A percentile compares a stretch with the other conserved stretches of the same genome.
Conservation (phyloP, 2,888 invertebrate species). For the Atherix ibis region DNA sequence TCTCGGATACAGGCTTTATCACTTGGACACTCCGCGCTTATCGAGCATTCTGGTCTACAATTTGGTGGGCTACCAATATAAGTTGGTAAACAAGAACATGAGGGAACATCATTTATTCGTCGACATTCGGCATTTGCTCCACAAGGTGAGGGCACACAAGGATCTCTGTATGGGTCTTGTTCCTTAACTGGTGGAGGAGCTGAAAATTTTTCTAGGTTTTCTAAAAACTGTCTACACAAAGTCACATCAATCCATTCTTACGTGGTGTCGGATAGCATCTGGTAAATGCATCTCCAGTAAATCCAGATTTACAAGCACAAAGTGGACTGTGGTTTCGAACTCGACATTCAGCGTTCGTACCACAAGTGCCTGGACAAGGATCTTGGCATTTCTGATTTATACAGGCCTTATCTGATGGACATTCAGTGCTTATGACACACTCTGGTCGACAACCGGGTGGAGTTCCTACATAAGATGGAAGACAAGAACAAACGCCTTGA, state of each 20-base stretch:
- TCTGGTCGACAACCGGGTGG: conserved; percentile 55
- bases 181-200: conserved; percentile 12
- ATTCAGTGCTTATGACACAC: conserved; percentile 48
- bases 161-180: conserved; percentile 35
- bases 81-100: conserved; percentile 47
- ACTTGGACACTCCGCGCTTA: conserved; percentile 52
- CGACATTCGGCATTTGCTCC: conserved; percentile 55
- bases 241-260: conserved; percentile 17
- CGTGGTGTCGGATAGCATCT: conserved; percentile 38
- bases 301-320: conserved; percentile 51
- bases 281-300: conserved; percentile 60
- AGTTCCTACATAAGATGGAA: conserved; percentile 40
- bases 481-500: conserved; percentile 45
- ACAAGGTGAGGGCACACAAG: conserved; percentile 58
- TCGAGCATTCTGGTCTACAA: conserved; percentile 54
- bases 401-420: conserved; percentile 43
- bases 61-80: conserved; percentile 54
- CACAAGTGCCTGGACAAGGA: conserved; percentile 46
- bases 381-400: conserved; percentile 46
- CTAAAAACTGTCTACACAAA: no score
- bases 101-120: conserved; percentile 41
- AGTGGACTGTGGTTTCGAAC: conserved; percentile 63
- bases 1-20: conserved; percentile 54
- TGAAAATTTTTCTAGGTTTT: conserved; percentile 2
- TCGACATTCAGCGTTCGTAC: conserved; percentile 49